Base-by-base conservation (phyloP, 2,888 invertebrate species). In the Archips xylosteana region DNA sequence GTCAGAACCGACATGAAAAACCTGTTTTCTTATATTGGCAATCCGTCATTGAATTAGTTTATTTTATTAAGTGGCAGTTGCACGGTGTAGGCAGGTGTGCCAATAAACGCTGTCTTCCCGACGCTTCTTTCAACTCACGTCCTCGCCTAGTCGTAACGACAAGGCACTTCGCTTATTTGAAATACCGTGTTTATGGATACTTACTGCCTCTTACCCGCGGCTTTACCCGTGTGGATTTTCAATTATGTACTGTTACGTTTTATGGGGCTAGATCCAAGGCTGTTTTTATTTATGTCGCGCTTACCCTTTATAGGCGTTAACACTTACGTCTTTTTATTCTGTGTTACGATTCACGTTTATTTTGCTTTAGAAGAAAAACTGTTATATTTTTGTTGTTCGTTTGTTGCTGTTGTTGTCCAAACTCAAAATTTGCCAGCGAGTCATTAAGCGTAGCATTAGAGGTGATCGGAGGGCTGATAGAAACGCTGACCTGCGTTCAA, bases 121-220 rank as follows among this genome's bases (percentile, higher is more conserved):
- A 81, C 82, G 63, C 79, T 80, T 81, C 78, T 91, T 91, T 90
- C 89, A 81, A 83, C 89, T 91, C 92, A 92, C 92, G 91, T 92
- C 80, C 81, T 80, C 80, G 79, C 80, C 80, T 81, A 86, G 86
- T 89, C 89, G 86, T 90, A 89, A 91, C 87, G 86, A 81, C 84
- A 83, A 87, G 85, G 85, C 85, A 87, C 87, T 89, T 87, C 83
- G 86, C 86, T 86, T 88, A 86, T 89, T 87, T 88, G 88, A 91
- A 91, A 91, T 88, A 89, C 87, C 84, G 82, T 81, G 84, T 89
- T 91, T 90, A 90, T 89, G 87, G 87, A 90, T 89, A 90, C 89
- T 90, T 90, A 91, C 89, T 89, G 87, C 85, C 69, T 74, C 65
- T 74, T 70, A 60, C 74, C 65, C 49, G 70, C 54, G 74, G 74